Conservation (phyloP, 1,140 invertebrate genomes). For the Bombyx mori region ASM3026992v2 NC_085126.1:2185501-2186000, state of each 20-base stretch:
- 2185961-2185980: too few relatives aligned
- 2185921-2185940: too few relatives aligned
- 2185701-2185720: conserved; percentile 44
- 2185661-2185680: conserved; percentile 9
- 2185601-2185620: conserved; percentile 56
- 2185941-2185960: too few relatives aligned
- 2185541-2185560: conserved; percentile 2
- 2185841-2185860: too few relatives aligned
- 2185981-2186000: too few relatives aligned
- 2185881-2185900: too few relatives aligned
- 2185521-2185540: too few relatives aligned
- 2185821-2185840: too few relatives aligned
- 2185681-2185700: conserved; percentile 30
- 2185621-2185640: conserved; percentile 33
- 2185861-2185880: too few relatives aligned
- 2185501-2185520: too few relatives aligned
- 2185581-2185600: conserved; percentile 22
- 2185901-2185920: too few relatives aligned
- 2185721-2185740: conserved; percentile 11
- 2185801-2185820: background rate
- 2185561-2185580: conserved; percentile 26
- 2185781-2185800: conserved; percentile 26
- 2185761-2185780: conserved; percentile 49
- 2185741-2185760: conserved; percentile 45
- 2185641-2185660: conserved; percentile 1